A percentile compares a stretch with the other conserved stretches of the same genome.
Conservation (phyloP, 2,113 vertebrate genomes). For the Petromus typicus region DNA sequence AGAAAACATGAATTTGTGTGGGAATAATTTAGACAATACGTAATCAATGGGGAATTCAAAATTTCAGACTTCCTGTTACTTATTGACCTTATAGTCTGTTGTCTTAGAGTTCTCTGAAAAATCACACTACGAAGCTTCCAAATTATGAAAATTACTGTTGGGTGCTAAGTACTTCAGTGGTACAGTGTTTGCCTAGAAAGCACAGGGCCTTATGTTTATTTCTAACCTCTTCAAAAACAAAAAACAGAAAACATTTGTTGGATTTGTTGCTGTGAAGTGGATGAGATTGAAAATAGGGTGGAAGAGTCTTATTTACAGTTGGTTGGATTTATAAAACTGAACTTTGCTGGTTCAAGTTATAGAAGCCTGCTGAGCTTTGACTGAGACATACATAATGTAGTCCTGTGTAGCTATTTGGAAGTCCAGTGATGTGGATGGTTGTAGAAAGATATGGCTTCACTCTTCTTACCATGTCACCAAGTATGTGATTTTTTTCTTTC, state of each 20-base stretch:
- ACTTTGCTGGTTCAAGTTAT: neutral
- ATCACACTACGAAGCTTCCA: neutral
- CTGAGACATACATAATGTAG: neutral
- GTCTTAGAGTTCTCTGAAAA: slow-evolving; percentile 8
- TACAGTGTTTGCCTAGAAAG: neutral
- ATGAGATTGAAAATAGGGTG: neutral
- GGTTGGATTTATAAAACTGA: neutral
- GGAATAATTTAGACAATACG: neutral
- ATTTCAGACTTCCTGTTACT: neutral
- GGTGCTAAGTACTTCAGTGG: neutral
- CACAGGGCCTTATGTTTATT: neutral
- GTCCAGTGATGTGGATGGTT: neutral
- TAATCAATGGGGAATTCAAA: neutral
- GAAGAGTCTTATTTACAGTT: neutral
- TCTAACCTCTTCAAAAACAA: neutral
- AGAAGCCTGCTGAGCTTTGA: neutral
- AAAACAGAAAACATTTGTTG: neutral
- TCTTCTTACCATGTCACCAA: neutral
- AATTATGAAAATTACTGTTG: neutral
- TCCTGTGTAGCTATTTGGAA: neutral
- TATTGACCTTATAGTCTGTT: neutral
- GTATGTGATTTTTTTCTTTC: neutral
- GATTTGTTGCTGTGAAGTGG: neutral
- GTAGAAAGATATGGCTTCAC: neutral
- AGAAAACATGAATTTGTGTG: neutral